Conservation (phyloP, 2,797 vertebrate species). For the Saxicola maurus region DNA sequence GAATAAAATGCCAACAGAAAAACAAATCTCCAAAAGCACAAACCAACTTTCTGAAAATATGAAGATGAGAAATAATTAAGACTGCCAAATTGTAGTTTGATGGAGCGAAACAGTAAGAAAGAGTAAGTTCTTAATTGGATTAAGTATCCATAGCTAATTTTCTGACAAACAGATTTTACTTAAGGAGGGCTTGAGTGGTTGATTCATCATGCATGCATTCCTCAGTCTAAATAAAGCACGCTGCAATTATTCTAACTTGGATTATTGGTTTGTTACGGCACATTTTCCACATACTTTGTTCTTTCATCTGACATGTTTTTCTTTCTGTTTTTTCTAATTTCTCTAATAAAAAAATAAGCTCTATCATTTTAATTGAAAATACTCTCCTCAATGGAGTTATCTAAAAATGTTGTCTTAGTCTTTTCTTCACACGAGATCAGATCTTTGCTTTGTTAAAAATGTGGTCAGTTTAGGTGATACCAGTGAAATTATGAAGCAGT, state of each 20-base stretch:
- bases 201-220: not conserved
- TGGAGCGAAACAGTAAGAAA: not conserved
- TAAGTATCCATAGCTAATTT: not conserved
- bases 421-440: not conserved
- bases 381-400: not conserved
- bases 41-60: not conserved
- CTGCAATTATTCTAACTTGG: not conserved
- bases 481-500: accelerated
- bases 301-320: not conserved
- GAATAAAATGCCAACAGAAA: not conserved
- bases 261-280: not conserved
- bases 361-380: not conserved
- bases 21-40: not conserved
- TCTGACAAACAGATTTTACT: not conserved
- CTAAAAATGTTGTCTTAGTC: not conserved
- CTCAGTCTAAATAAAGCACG: not conserved
- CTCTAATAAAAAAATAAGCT: not conserved
- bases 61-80: not conserved
- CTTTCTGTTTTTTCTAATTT: not conserved
- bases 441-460: not conserved
- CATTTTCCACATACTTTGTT: not conserved
- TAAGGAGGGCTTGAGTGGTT: not conserved
- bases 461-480: not conserved
- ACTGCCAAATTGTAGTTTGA: not conserved
- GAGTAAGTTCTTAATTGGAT: not conserved